Evolutionary conservation across 2,888 invertebrate species (phyloP).

Genomic region (Hypercompe scribonia): DNA sequence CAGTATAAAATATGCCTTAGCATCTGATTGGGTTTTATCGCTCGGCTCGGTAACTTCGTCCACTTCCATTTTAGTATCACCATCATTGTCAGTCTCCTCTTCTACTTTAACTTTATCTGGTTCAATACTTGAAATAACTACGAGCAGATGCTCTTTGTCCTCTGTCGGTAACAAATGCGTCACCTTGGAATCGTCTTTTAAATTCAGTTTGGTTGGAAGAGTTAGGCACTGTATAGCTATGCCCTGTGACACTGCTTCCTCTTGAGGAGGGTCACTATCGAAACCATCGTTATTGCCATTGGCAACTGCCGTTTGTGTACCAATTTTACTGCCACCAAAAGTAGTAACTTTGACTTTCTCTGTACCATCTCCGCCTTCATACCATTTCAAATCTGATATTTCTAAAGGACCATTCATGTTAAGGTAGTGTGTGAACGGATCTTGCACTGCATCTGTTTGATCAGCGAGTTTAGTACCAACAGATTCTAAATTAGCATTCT

Average conservation of each 20-base stretch:
- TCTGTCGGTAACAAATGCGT: conserved; percentile 89
- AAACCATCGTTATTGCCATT: conserved; percentile 83
- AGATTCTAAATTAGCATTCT: conserved; percentile 75
- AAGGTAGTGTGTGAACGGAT: conserved; percentile 76
- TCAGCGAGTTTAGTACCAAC: conserved; percentile 78
- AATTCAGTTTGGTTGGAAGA: conserved; percentile 82
- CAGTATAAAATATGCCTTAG: conserved; percentile 75
- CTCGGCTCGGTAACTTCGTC: conserved; percentile 68
- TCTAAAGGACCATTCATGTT: conserved; percentile 82
- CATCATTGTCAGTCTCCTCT: conserved; percentile 70
- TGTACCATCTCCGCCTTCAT: conserved; percentile 75
- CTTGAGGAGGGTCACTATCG: conserved; percentile 78
- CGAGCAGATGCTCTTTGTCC: conserved; percentile 89
- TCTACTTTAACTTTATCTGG: conserved; percentile 68
- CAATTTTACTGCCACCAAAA: conserved; percentile 71
- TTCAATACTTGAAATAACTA: conserved; percentile 83
- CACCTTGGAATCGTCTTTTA: conserved; percentile 83
- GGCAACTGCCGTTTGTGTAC: conserved; percentile 73
- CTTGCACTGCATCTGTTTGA: conserved; percentile 78
- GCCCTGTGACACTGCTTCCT: conserved; percentile 77
- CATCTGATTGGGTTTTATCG: conserved; percentile 67
- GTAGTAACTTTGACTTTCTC: conserved; percentile 76
- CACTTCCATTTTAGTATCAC: conserved; percentile 80
- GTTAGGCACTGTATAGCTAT: conserved; percentile 87
- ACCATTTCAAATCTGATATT: conserved; percentile 81